A percentile compares a stretch with the other conserved stretches of the same genome.
Conservation (phyloP, 2,113 vertebrate genomes). For the Scalopus aquaticus region DNA sequence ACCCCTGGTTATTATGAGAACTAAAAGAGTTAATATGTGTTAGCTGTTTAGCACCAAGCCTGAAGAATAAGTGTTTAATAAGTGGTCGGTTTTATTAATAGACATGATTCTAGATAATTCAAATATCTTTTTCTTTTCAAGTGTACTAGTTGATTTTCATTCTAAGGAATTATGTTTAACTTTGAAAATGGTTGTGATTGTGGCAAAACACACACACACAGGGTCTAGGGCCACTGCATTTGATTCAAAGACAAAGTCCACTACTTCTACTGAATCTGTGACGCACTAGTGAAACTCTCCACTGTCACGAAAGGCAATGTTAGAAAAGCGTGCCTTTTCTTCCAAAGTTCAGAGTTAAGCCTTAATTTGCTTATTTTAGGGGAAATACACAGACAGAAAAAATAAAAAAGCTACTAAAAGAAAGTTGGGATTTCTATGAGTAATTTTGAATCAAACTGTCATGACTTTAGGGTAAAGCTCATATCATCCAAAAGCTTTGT, state of each 20-base stretch:
- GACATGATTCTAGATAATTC: background rate
- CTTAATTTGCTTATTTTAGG: background rate
- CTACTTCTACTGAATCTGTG: background rate
- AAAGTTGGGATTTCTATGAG: background rate
- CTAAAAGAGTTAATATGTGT: background rate
- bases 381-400: background rate
- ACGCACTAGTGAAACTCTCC: background rate
- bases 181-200: background rate
- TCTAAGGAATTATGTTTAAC: background rate
- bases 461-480: conserved; percentile 10
- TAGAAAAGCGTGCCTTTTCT: background rate
- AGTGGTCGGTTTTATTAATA: background rate
- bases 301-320: background rate
- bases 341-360: background rate
- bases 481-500: conserved; percentile 17
- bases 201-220: background rate
- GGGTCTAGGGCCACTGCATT: background rate
- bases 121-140: background rate
- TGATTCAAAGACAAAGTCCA: background rate
- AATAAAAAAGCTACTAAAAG: background rate
- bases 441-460: conserved; percentile 24
- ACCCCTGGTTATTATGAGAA: background rate
- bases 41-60: background rate
- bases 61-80: background rate
- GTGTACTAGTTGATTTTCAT: background rate